Evolutionary conservation across 2,888 invertebrate species (phyloP).

Genomic region (Dynastes tityus): DNA sequence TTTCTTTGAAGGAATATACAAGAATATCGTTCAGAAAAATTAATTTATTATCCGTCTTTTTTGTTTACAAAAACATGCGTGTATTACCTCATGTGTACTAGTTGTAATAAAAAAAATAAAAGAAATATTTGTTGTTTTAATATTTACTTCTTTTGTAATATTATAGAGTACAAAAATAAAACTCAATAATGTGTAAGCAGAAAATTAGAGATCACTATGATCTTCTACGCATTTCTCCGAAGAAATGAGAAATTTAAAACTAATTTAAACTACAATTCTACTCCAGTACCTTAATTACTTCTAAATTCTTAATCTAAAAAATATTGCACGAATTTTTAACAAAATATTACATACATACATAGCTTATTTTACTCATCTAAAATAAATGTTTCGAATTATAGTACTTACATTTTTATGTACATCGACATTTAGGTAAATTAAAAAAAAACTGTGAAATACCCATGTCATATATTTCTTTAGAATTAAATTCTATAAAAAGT

Average conservation of each 20-base stretch:
- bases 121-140: neutral
- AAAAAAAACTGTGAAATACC: neutral
- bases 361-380: neutral
- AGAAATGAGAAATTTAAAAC: neutral
- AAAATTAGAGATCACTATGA: slow-evolving; percentile 22
- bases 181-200: neutral
- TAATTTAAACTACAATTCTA: neutral
- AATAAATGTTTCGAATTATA: neutral
- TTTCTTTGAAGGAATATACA: too few relatives aligned
- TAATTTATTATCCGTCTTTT: neutral
- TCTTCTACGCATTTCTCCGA: neutral
- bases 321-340: slow-evolving; percentile 38
- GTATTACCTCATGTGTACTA: slow-evolving; percentile 4
- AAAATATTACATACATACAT: slow-evolving; percentile 13
- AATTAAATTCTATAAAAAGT: neutral
- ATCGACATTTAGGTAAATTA: neutral
- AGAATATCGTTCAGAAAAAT: neutral
- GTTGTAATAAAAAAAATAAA: slow-evolving; percentile 6
- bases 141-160: slow-evolving; percentile 8
- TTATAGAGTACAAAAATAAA: slow-evolving; percentile 19
- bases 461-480: neutral
- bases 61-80: neutral
- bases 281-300: slow-evolving; percentile 18
- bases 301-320: slow-evolving; percentile 19
- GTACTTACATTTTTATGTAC: slow-evolving; percentile 11